Percentiles rank a stretch among this genome's conserved stretches.
These are phyloP conservation scores for Jaculus jaculus DNA, from an alignment of 2,113 vertebrate species.

Conservation along the genomic window DNA sequence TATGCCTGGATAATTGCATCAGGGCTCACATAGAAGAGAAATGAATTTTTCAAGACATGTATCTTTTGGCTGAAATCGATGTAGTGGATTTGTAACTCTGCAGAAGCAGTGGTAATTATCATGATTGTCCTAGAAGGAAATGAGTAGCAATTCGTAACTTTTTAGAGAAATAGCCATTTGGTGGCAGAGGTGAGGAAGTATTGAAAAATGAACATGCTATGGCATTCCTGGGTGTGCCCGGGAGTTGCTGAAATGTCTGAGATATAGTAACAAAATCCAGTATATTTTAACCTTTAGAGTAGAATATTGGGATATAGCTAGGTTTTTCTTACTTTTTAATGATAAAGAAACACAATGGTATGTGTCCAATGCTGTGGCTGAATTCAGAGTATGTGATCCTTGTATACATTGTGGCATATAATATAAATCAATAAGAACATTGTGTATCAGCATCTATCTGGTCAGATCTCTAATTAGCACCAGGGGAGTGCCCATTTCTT, in stretches of 20 bases:
- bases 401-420: not conserved
- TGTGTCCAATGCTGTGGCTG: not conserved
- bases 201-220: not conserved
- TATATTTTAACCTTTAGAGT: not conserved
- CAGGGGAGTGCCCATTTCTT: not conserved
- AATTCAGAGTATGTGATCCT: not conserved
- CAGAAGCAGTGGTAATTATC: constrained; percentile 54
- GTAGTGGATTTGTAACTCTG: constrained; percentile 63
- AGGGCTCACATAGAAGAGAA: constrained; percentile 31
- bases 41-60: constrained; percentile 41
- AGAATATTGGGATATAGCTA: not conserved
- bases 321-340: not conserved
- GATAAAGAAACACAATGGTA: not conserved
- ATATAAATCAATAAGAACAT: not conserved
- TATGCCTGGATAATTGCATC: constrained; percentile 29
- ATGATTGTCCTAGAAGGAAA: constrained; percentile 46
- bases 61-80: constrained; percentile 63
- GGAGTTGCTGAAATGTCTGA: not conserved
- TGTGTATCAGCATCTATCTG: not conserved
- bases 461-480: not conserved
- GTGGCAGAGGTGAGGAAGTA: not conserved
- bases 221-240: not conserved
- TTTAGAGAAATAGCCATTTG: constrained; percentile 26
- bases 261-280: not conserved
- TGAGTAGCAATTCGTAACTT: constrained; percentile 38